Percentiles rank a stretch among this genome's conserved stretches.
These are phyloP conservation scores for Trypoxylus dichotomus DNA, from an alignment of 1,140 invertebrate species.

Conservation along the genomic window DNA sequence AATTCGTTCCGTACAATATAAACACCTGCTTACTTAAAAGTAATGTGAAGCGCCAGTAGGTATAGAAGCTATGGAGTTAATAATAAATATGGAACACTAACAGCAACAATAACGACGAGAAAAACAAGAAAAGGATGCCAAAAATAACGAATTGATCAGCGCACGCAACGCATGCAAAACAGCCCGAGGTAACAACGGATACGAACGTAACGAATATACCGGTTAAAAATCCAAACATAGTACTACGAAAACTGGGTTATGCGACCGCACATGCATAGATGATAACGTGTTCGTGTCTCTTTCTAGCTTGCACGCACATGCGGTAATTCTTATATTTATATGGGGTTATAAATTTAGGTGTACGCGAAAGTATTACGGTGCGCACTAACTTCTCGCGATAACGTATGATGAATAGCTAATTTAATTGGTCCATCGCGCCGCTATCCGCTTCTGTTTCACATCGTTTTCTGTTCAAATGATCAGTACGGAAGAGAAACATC, in stretches of 20 bases:
- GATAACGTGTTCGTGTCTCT: background rate
- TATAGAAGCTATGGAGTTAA: background rate
- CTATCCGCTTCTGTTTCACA: background rate
- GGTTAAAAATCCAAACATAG: background rate
- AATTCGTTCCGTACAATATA: too few relatives aligned
- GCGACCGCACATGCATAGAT: background rate
- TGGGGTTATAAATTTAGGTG: slow-evolving; percentile 7
- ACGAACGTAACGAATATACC: background rate
- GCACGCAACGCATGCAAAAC: slow-evolving; percentile 17
- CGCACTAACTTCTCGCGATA: slow-evolving; percentile 8
- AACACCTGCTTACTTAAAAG: too few relatives aligned
- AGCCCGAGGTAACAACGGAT: background rate
- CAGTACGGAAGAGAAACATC: background rate
- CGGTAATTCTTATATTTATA: slow-evolving; percentile 10
- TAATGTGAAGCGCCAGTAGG: background rate
- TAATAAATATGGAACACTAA: background rate
- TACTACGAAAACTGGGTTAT: background rate
- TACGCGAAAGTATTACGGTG: background rate
- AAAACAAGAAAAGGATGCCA: background rate
- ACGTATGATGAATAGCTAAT: slow-evolving; percentile 21
- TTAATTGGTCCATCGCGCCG: slow-evolving; percentile 9
- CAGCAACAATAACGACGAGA: too few relatives aligned
- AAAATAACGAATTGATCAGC: slow-evolving; percentile 15
- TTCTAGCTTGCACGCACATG: background rate
- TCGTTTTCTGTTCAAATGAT: background rate